Evolutionary conservation across 2,797 vertebrate species (phyloP), one percentile per base, ranked within the genome.

Genomic region (Champsocephalus esox): DNA sequence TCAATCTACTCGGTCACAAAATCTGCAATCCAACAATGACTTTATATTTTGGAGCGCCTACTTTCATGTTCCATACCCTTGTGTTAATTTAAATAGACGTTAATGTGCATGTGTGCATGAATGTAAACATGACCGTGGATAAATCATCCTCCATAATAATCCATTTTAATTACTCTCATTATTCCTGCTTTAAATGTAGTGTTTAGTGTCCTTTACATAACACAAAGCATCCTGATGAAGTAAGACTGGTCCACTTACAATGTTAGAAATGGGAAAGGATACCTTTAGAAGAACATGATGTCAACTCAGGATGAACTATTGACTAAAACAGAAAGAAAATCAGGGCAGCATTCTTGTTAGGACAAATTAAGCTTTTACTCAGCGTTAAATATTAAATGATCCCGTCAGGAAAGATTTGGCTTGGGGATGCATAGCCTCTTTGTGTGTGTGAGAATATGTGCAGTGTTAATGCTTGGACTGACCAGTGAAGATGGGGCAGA

Each of bases 401-500:
- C 28, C 49, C 57, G 66, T 68, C 21, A 12, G 32, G 19, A 65
- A 52, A 46, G 59, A 59, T 70, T 66, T 54, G 57, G 44, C 56
- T 38, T 41, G 16, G 34, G 5, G 3, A 49, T 61, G 46, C 63
- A 54, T 16, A 51, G 38, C 41, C 12, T 19, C 11, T 54, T 11
- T 55, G 16, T 59, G 28, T 13, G 19, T 54, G 19, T 13, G 48
- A 55, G 49, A 54, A 45, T 43, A 9, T 50, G 12, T 61, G 24
- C 38, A 2, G 49, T 32, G 34, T 70, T 69, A 11, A 4, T 55
- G 65, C 61, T 69, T 24, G 21, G 38, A 96, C 97, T 96, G 79
- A 99, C 98, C 98, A 19, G 98, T 96, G 90, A 99, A 99, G 89
- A 99, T 97, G 88, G 98, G 98, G 91, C 98, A 99, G 89, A 99